These are phyloP conservation scores for Fregata magnificens DNA, from an alignment of 2,113 vertebrate species.

Conservation along the genomic window DNA sequence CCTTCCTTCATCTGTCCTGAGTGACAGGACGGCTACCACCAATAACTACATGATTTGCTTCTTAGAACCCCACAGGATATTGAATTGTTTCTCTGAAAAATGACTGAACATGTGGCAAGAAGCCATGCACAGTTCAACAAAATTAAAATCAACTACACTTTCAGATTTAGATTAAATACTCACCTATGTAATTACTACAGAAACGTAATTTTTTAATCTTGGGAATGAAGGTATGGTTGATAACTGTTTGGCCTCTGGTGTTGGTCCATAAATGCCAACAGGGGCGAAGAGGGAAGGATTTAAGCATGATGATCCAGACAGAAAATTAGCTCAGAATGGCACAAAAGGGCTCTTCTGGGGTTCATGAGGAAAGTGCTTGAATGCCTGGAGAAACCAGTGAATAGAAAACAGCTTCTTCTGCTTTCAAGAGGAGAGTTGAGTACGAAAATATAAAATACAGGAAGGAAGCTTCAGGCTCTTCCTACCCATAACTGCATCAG, in stretches of 20 bases:
- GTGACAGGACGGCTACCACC: neutral
- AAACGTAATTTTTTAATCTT: neutral
- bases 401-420: neutral
- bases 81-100: constrained; percentile 33
- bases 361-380: neutral
- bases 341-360: neutral
- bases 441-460: neutral
- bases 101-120: constrained; percentile 39
- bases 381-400: neutral
- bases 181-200: neutral
- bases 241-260: neutral
- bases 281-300: neutral
- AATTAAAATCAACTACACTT: constrained; percentile 40
- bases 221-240: neutral
- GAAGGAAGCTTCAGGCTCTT: neutral
- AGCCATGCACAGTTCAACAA: constrained; percentile 23
- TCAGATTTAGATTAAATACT: constrained; percentile 7
- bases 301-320: neutral
- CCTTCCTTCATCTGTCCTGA: neutral
- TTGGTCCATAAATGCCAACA: neutral
- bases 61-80: neutral
- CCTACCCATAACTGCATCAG: neutral
- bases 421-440: neutral
- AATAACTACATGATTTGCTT: constrained; percentile 28
- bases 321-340: neutral